Conservation (phyloP, 2,113 vertebrate genomes). For the human region GRCh38 chr19:48376001-48376500, state of each 20-base stretch:
- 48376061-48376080: background rate
- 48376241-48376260: constrained; percentile 49
- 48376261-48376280: constrained; percentile 43
- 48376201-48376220: background rate
- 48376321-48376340: constrained; percentile 50
- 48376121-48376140: constrained; percentile 70
- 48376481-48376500: background rate
- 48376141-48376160: constrained; percentile 78
- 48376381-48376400: background rate
- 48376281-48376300: constrained; percentile 58
- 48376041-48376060: background rate
- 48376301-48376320: constrained; percentile 76
- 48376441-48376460: background rate
- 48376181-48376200: constrained; percentile 47
- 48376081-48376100: constrained; percentile 77
- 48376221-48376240: constrained; percentile 17
- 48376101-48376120: constrained; percentile 72
- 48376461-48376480: background rate
- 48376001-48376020: background rate
- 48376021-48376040: background rate
- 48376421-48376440: background rate
- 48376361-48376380: constrained; percentile 29
- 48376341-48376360: constrained; percentile 41
- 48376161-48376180: constrained; percentile 67
- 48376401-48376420: background rate